Conservation (phyloP, 2,888 invertebrate genomes). For the Dorcus parallelipipedus region DNA sequence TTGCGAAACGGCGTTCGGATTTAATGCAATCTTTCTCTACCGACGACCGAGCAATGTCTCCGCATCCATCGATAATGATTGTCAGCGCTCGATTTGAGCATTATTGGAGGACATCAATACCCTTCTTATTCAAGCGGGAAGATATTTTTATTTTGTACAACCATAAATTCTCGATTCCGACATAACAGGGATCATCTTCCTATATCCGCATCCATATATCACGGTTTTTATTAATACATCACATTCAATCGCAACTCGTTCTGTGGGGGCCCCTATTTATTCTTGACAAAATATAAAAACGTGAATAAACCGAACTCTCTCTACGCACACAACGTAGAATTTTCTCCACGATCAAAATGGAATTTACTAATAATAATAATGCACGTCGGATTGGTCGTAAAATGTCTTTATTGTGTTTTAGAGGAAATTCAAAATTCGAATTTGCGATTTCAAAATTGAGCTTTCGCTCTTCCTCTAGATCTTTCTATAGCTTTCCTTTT, state of each 20-base stretch:
- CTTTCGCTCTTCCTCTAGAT: no score
- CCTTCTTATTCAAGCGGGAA: conserved; percentile 24
- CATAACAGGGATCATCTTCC: conserved; percentile 31
- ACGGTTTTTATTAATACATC: conserved; percentile 26
- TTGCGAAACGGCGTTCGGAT: conserved; percentile 19
- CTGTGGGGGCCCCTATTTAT: no score
- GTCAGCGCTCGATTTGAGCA: conserved; percentile 26
- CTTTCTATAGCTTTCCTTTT: no score
- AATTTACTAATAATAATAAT: no score
- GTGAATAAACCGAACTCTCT: no score
- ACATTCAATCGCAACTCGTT: conserved; percentile 10
- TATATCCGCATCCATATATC: conserved; percentile 27
- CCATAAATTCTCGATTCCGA: conserved; percentile 30
- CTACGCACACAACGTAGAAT: no score
- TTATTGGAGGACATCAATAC: conserved; percentile 29
- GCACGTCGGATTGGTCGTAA: no score
- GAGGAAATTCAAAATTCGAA: no score
- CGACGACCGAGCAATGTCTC: conserved; percentile 21
- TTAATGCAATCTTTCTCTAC: conserved; percentile 19
- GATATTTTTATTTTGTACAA: conserved; percentile 30
- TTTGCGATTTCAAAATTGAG: no score
- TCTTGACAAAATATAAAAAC: no score
- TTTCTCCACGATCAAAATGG: no score
- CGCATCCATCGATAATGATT: conserved; percentile 27
- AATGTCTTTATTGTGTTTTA: no score